Percentiles rank a stretch among this genome's conserved stretches.
phyloP scores from a whole-genome alignment of 2,888 invertebrate genomes.

The Agrilus mali region DNA sequence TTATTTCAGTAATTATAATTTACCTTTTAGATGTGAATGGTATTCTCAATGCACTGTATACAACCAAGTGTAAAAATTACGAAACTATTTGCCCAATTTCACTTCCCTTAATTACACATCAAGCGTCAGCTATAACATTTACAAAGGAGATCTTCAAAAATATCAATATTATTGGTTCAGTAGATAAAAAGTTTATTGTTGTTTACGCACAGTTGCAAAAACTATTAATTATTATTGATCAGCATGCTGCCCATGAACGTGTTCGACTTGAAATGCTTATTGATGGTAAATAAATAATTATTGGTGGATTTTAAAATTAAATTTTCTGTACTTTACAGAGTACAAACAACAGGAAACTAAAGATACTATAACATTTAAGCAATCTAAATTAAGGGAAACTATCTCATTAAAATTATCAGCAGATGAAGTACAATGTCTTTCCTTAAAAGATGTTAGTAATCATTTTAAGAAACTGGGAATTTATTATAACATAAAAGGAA shows the following conservation, averaged over 20 bases:
- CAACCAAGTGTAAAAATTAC: slow-evolving; percentile 23
- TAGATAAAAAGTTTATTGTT: slow-evolving; percentile 62
- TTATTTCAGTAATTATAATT: no score
- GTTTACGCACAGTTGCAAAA: slow-evolving; percentile 34
- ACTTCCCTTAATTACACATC: slow-evolving; percentile 3
- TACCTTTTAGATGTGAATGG: slow-evolving; percentile 24
- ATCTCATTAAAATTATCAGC: no score
- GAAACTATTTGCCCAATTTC: slow-evolving; percentile 20
- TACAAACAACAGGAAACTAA: no score
- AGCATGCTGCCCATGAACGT: slow-evolving; percentile 81
- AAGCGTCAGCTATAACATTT: slow-evolving; percentile 24
- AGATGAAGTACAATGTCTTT: no score
- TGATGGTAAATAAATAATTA: slow-evolving; percentile 33
- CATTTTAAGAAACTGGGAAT: slow-evolving; percentile 49
- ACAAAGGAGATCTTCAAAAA: slow-evolving; percentile 36
- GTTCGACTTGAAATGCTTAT: slow-evolving; percentile 61
- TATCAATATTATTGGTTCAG: slow-evolving; percentile 49
- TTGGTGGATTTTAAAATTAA: no score
- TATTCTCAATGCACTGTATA: slow-evolving; percentile 27
- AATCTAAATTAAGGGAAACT: no score
- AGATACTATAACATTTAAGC: no score
- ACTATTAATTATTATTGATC: slow-evolving; percentile 61
- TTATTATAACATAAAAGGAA: slow-evolving; percentile 33
- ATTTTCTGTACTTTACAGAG: no score
- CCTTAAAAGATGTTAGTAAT: slow-evolving; percentile 27